These are phyloP conservation scores for Trichonephila clavata DNA, from an alignment of 1,140 invertebrate species.

Conservation along the genomic window DNA sequence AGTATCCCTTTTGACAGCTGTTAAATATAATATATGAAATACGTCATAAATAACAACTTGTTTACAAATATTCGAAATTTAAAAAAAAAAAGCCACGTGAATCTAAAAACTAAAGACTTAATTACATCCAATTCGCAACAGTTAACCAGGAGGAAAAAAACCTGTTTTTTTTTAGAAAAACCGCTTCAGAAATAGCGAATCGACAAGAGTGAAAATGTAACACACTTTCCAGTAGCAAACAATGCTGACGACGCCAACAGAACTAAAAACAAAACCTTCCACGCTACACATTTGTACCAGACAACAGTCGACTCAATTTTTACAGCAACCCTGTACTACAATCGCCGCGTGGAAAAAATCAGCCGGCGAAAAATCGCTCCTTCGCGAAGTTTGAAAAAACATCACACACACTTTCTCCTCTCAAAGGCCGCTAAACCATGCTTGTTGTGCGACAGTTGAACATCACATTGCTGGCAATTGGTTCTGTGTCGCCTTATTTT, in stretches of 20 bases:
- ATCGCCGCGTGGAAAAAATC: not conserved
- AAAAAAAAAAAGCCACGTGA: not conserved
- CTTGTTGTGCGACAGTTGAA: not conserved
- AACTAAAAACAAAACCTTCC: not conserved
- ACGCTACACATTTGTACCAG: not conserved
- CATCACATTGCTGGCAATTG: slow-evolving; percentile 19
- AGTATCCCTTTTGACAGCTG: too few species aligned
- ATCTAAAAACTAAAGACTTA: not conserved
- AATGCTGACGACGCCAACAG: not conserved
- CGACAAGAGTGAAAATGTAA: not conserved
- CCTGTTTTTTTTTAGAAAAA: not conserved
- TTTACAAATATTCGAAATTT: not conserved
- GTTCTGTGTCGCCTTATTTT: slow-evolving; percentile 21
- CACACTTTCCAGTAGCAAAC: not conserved
- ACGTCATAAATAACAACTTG: too few species aligned
- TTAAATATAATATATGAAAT: too few species aligned
- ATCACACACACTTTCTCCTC: not conserved
- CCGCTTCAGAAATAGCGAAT: not conserved
- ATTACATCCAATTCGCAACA: not conserved
- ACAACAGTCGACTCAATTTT: not conserved
- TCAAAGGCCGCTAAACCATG: not conserved
- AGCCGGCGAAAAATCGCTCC: too few species aligned
- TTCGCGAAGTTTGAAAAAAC: not conserved
- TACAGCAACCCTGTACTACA: slow-evolving; percentile 41
- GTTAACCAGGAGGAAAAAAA: not conserved